A percentile compares a stretch with the other conserved stretches of the same genome.
These are phyloP conservation scores for Apeira syringaria DNA, from an alignment of 2,888 invertebrate species.

Conservation along the genomic window DNA sequence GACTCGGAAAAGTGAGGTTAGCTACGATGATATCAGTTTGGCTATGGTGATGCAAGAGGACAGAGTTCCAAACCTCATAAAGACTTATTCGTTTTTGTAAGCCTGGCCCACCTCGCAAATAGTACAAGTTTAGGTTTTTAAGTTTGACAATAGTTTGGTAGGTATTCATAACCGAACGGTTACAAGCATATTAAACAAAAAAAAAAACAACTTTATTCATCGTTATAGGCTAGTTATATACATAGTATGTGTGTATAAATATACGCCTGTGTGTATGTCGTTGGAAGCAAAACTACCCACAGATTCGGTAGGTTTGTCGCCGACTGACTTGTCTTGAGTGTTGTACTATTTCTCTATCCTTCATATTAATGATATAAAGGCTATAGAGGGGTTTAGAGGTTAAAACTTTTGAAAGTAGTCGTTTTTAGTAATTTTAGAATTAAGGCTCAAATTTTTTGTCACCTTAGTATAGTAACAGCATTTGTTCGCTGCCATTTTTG, in stretches of 20 bases:
- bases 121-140: too few species aligned
- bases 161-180: too few species aligned
- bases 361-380: conserved; percentile 73
- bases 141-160: too few species aligned
- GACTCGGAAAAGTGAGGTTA: too few species aligned
- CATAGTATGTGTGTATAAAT: conserved; percentile 66
- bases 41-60: too few species aligned
- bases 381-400: conserved; percentile 18
- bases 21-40: too few species aligned
- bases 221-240: conserved; percentile 64
- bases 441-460: conserved; percentile 3
- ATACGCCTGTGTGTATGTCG: conserved; percentile 45
- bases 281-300: conserved; percentile 9
- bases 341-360: conserved; percentile 57
- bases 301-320: conserved; percentile 10
- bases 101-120: too few species aligned
- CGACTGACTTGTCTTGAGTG: conserved; percentile 21
- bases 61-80: too few species aligned
- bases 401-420: not conserved
- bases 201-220: conserved; percentile 31
- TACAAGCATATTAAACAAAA: too few species aligned
- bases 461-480: too few species aligned
- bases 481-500: too few species aligned
- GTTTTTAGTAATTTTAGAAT: not conserved
- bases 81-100: too few species aligned